A percentile compares a stretch with the other conserved stretches of the same genome.
These are phyloP conservation scores for Perognathus longimembris DNA, from an alignment of 2,113 vertebrate genomes.

Conservation along the genomic window DNA sequence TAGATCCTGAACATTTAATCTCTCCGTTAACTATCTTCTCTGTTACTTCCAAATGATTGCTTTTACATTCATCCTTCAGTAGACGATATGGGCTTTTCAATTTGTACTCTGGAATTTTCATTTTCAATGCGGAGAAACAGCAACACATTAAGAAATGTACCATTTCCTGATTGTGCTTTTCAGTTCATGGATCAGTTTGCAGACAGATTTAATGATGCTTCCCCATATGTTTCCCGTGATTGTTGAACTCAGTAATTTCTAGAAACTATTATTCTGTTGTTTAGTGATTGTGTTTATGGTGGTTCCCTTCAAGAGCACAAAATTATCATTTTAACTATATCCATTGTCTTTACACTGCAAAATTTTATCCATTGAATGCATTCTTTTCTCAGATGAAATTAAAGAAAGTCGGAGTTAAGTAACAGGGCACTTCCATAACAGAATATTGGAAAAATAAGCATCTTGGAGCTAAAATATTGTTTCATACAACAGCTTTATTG, in stretches of 20 bases:
- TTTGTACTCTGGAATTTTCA: conserved; percentile 54
- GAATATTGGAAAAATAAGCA: neutral
- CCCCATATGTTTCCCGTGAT: conserved; percentile 23
- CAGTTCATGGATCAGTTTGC: conserved; percentile 29
- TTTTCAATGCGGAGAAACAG: conserved; percentile 19
- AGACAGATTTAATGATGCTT: conserved; percentile 50
- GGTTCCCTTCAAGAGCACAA: conserved; percentile 1
- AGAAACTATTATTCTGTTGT: conserved; percentile 22
- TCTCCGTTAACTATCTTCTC: conserved; percentile 9
- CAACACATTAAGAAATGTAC: conserved; percentile 55
- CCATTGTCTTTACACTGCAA: neutral
- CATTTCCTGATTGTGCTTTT: conserved; percentile 55
- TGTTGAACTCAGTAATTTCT: conserved; percentile 45
- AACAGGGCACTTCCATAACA: neutral
- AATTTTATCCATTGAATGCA: neutral
- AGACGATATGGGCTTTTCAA: conserved; percentile 26
- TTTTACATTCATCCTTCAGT: neutral
- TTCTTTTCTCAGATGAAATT: neutral
- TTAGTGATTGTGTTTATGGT: neutral
- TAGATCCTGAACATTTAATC: neutral
- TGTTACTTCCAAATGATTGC: conserved; percentile 26
- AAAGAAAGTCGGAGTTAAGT: neutral
- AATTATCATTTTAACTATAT: conserved; percentile 29
- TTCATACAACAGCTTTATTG: neutral
- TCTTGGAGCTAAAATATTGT: neutral